Percentiles rank a stretch among this genome's conserved stretches.
Evolutionary conservation across 2,797 vertebrate species (phyloP).

Genomic region (Rachycentron canadum): DNA sequence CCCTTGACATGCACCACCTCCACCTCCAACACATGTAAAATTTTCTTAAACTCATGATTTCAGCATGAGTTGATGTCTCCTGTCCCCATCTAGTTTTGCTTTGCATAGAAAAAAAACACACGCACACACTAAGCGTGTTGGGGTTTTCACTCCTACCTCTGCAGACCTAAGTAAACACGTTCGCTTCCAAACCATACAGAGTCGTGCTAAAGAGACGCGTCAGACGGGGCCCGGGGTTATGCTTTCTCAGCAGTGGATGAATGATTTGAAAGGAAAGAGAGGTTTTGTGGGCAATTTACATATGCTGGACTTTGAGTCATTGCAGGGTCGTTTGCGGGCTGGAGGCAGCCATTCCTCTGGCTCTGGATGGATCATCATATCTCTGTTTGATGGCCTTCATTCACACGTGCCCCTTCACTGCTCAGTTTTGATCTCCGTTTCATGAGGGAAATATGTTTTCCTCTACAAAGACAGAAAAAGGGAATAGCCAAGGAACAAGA

Average conservation of each 20-base stretch:
- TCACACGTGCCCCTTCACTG: slow-evolving; percentile 18
- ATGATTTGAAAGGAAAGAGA: slow-evolving; percentile 78
- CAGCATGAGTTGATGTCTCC: slow-evolving; percentile 43
- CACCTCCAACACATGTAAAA: slow-evolving; percentile 21
- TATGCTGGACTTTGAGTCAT: slow-evolving; percentile 68
- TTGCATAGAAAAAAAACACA: slow-evolving; percentile 32
- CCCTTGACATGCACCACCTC: slow-evolving; percentile 39
- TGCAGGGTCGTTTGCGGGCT: slow-evolving; percentile 60
- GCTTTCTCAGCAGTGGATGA: slow-evolving; percentile 81
- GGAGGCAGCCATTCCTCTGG: slow-evolving; percentile 40
- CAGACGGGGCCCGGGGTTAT: slow-evolving; percentile 68
- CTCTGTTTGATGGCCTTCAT: slow-evolving; percentile 42
- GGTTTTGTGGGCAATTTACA: slow-evolving; percentile 78
- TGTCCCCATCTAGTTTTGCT: slow-evolving; percentile 51
- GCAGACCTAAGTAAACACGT: slow-evolving; percentile 81
- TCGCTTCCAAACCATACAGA: slow-evolving; percentile 81
- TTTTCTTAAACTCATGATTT: slow-evolving; percentile 34
- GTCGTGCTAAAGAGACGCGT: slow-evolving; percentile 66
- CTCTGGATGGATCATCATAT: slow-evolving; percentile 51
- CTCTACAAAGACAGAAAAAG: slow-evolving; percentile 1
- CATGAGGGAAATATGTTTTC: slow-evolving; percentile 11
- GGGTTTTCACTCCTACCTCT: slow-evolving; percentile 70
- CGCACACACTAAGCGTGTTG: slow-evolving; percentile 41
- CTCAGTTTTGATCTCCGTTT: not conserved
- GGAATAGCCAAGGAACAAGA: slow-evolving; percentile 7